Base-by-base conservation (phyloP, 1,140 invertebrate genomes). In the Lasioglossum baleicum region DNA sequence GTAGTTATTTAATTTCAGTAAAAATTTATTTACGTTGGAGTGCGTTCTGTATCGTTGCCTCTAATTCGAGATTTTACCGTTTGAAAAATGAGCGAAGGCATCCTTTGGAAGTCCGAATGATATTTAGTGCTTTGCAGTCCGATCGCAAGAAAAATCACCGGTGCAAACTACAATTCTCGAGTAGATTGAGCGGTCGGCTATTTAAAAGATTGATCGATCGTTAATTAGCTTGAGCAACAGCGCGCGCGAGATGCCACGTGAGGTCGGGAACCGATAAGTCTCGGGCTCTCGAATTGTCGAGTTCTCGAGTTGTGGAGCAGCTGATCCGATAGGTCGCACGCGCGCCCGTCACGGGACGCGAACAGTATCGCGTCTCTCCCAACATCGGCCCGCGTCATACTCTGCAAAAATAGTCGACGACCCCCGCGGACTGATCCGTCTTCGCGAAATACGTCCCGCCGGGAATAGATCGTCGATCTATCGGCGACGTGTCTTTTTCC, bases 371-470 rank as follows among this genome's bases (percentile, higher is more conserved):
- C 15, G 26, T 31, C 61, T 31, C 61, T 31, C 31, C 26, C 26
- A 26, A 26, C 26, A 26, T 26, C 26, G 26, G 31, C 22, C 22
- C 58, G 35, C 40, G 63, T 74, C 31, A 56, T 71, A 42, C 4
- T 44, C 2, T 5, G 6, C 31, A 8, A 15, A 77, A 77, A 70
- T 77, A 70, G 31, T 63, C n/a, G 64, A n/a, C 22, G 26, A 56
- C 65, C 66, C 71, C 40, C 44, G 63, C 58, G 35, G 13, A 7
- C 0, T 26, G 15, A 64, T 10, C 6, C 15, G 20, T 15, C n/a
- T 2, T 26, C 0, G 7, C 4, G n/a, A 15, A 70, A 26, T 51
- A 35, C n/a, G 61, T 31, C 0, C 66, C 0, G 15, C 2, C 66
- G 66, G 1, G 17, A 61, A 71, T 71, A 71, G 56, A 71, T 6